Evolutionary conservation across 2,888 invertebrate species (phyloP).

Genomic region (Seladonia tumulorum): DNA sequence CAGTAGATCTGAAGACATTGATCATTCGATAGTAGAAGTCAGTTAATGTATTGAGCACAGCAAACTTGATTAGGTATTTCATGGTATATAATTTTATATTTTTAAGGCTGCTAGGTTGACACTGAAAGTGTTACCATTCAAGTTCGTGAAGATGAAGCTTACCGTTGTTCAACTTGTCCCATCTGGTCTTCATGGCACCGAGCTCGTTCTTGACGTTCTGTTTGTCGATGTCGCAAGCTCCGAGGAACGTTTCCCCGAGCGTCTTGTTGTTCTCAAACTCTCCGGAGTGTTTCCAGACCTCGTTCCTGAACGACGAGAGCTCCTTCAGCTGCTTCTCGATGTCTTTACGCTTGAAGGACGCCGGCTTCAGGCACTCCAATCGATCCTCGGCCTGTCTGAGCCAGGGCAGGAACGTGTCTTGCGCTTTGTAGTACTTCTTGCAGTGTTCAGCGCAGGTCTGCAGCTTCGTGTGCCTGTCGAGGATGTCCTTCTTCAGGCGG

Average conservation of each 20-base stretch:
- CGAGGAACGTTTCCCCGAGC: slow-evolving; percentile 94
- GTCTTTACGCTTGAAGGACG: slow-evolving; percentile 93
- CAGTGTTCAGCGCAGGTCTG: slow-evolving; percentile 95
- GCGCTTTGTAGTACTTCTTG: slow-evolving; percentile 94
- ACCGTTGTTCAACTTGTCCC: slow-evolving; percentile 96
- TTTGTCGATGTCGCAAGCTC: slow-evolving; percentile 95
- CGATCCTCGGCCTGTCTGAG: slow-evolving; percentile 94
- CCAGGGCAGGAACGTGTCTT: slow-evolving; percentile 95
- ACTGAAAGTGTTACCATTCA: not conserved
- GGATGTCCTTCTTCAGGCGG: slow-evolving; percentile 93
- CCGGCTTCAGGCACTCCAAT: slow-evolving; percentile 90
- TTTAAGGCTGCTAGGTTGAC: not conserved
- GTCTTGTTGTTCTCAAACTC: slow-evolving; percentile 96
- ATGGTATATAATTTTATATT: no score
- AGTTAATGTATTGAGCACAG: not conserved
- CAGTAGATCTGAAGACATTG: slow-evolving; percentile 86
- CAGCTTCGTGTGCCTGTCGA: slow-evolving; percentile 93
- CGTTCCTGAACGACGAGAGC: slow-evolving; percentile 94
- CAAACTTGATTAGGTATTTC: no score
- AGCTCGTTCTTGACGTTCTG: slow-evolving; percentile 94
- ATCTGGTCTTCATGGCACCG: slow-evolving; percentile 92
- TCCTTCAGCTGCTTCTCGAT: slow-evolving; percentile 95
- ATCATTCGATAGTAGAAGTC: not conserved
- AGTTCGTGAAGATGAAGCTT: slow-evolving; percentile 26
- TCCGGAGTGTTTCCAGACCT: slow-evolving; percentile 96